A percentile compares a stretch with the other conserved stretches of the same genome.
These are phyloP conservation scores for Anorthoa munda DNA, from an alignment of 2,888 invertebrate genomes.

Conservation along the genomic window DNA sequence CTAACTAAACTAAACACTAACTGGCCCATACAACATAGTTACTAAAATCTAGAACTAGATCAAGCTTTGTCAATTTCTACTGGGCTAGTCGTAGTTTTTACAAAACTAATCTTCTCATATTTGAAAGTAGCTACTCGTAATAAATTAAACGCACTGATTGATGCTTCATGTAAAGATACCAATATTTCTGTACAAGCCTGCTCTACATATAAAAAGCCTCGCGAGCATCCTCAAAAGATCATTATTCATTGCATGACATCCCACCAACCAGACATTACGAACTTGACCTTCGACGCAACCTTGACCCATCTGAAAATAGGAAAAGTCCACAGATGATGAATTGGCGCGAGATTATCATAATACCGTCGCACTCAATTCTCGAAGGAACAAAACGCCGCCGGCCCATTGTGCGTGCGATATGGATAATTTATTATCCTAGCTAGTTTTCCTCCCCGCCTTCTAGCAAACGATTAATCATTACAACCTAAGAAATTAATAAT, in stretches of 20 bases:
- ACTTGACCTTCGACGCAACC: constrained; percentile 55
- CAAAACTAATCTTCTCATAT: background rate
- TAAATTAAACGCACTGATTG: background rate
- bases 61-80: too few species aligned
- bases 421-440: constrained; percentile 67
- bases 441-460: constrained; percentile 53
- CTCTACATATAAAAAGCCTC: constrained; percentile 31
- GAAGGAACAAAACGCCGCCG: constrained; percentile 69
- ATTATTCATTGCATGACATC: constrained; percentile 44
- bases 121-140: background rate
- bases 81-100: too few species aligned
- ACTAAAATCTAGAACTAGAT: too few species aligned
- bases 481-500: constrained; percentile 70
- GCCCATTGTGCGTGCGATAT: constrained; percentile 67
- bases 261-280: constrained; percentile 41
- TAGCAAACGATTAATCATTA: constrained; percentile 68
- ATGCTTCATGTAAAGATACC: background rate
- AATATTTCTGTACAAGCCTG: constrained; percentile 3
- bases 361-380: constrained; percentile 62
- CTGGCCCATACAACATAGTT: too few species aligned
- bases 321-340: constrained; percentile 70
- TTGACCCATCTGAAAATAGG: constrained; percentile 56
- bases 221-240: constrained; percentile 19
- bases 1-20: too few species aligned
- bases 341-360: constrained; percentile 70